Conservation (phyloP, 1,140 invertebrate genomes). For the Teleogryllus occipitalis region DNA sequence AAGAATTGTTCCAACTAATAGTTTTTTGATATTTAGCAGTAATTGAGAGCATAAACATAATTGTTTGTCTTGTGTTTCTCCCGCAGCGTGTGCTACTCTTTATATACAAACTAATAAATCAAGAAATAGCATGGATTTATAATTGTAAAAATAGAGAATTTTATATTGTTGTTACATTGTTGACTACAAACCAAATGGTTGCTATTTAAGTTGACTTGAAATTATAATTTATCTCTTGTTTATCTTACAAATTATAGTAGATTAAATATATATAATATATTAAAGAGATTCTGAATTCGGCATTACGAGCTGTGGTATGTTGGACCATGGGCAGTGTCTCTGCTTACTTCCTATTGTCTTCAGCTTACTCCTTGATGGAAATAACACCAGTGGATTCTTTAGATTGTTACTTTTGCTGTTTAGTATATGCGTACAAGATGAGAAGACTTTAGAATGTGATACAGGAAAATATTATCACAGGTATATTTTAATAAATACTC, state of each 20-base stretch:
- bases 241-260: background rate
- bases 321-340: background rate
- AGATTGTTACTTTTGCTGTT: background rate
- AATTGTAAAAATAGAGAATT: conserved; percentile 8
- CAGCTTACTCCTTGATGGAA: background rate
- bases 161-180: background rate
- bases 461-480: background rate
- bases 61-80: background rate
- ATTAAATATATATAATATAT: background rate
- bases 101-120: background rate
- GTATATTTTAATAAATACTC: background rate
- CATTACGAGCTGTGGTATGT: background rate
- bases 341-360: background rate
- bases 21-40: background rate
- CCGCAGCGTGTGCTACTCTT: background rate
- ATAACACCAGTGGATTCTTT: background rate
- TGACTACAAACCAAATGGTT: background rate
- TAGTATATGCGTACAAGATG: background rate
- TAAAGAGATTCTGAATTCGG: conserved; percentile 3
- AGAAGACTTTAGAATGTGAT: background rate
- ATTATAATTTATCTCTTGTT: conserved; percentile 5
- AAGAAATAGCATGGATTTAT: background rate
- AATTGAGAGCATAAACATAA: background rate
- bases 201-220: background rate
- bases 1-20: conserved; percentile 11